Evolutionary conservation across 2,888 invertebrate genomes (phyloP).

Genomic region (Acanthacorydalis orientalis): DNA sequence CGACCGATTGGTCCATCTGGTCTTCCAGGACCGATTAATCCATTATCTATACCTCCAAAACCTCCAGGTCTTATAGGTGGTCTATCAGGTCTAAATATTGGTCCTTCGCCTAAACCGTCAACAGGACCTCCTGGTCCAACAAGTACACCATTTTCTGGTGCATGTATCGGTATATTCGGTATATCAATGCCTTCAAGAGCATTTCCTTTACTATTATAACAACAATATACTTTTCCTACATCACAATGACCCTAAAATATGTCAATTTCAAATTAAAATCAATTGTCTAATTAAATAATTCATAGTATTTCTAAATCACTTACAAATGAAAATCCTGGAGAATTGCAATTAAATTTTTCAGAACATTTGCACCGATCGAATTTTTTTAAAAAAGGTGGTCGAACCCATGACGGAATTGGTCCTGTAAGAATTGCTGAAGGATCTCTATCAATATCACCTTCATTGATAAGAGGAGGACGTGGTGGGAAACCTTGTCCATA

Average conservation of each 20-base stretch:
- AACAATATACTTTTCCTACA: constrained; percentile 43
- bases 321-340: constrained; percentile 34
- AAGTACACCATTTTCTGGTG: constrained; percentile 22
- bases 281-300: neutral
- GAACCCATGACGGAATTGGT: constrained; percentile 25
- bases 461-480: constrained; percentile 9
- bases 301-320: constrained; percentile 10
- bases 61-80: constrained; percentile 11
- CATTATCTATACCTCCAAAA: neutral
- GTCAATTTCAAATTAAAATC: too few relatives aligned
- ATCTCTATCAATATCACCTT: constrained; percentile 9
- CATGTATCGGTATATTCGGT: constrained; percentile 21
- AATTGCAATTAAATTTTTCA: constrained; percentile 35
- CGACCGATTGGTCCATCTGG: constrained; percentile 8
- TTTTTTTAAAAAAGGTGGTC: constrained; percentile 19
- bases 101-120: constrained; percentile 28
- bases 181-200: constrained; percentile 16
- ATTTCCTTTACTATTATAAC: constrained; percentile 28
- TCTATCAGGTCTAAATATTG: constrained; percentile 11
- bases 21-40: constrained; percentile 7
- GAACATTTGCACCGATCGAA: constrained; percentile 33
- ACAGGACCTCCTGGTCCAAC: constrained; percentile 35
- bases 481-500: too few relatives aligned
- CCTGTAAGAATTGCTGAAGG: constrained; percentile 20
- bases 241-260: constrained; percentile 41